Percentiles rank a stretch among this genome's conserved stretches.
phyloP scores from a whole-genome alignment of 2,113 vertebrate genomes.

The Genyomyrus donnyi region DNA sequence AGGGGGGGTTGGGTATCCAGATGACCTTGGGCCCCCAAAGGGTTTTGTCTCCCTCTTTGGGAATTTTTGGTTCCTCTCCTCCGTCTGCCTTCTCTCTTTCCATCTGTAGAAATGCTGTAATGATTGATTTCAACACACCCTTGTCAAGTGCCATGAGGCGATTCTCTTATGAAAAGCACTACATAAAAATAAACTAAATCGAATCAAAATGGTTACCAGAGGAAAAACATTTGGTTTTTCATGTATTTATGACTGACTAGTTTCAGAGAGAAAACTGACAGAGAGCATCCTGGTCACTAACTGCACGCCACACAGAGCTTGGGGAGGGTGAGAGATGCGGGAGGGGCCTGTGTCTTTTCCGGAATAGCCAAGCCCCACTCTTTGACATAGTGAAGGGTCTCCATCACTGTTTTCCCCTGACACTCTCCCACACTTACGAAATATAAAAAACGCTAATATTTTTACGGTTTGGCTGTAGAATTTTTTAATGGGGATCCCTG shows the following conservation, averaged over 20 bases:
- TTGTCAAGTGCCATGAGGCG: background rate
- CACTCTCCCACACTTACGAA: background rate
- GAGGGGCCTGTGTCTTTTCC: background rate
- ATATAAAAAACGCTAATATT: background rate
- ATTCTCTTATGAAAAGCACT: background rate
- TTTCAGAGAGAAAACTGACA: background rate
- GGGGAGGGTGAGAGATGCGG: background rate
- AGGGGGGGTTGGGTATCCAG: background rate
- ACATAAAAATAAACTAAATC: background rate
- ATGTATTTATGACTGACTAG: background rate
- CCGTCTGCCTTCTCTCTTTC: background rate
- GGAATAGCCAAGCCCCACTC: background rate
- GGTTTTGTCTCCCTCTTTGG: background rate
- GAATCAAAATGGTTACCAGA: background rate
- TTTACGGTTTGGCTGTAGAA: background rate
- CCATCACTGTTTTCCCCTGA: background rate
- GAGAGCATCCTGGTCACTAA: background rate
- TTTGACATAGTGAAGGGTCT: background rate
- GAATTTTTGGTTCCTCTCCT: background rate
- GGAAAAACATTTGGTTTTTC: background rate
- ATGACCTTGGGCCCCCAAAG: background rate
- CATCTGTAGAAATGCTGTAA: background rate
- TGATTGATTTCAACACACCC: background rate
- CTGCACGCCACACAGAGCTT: background rate
- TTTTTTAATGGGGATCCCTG: background rate